phyloP scores from a whole-genome alignment of 2,113 vertebrate species.

The Crotalus viridis region DNA sequence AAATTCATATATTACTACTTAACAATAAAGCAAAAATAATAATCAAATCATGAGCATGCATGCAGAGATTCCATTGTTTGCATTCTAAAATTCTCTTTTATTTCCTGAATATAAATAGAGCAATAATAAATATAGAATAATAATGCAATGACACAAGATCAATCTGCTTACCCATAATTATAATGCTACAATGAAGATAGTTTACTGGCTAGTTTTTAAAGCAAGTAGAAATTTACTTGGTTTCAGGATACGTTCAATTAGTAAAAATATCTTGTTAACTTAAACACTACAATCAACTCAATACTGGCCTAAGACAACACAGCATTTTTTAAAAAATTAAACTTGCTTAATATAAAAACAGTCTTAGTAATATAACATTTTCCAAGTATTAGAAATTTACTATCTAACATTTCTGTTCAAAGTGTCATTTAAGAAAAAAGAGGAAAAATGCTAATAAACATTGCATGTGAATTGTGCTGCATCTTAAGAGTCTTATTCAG shows the following conservation, averaged over 20 bases:
- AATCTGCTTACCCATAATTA: conserved; percentile 4
- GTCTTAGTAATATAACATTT: conserved; percentile 59
- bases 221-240: conserved; percentile 29
- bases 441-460: background rate
- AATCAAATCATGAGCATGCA: background rate
- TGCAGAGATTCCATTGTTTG: background rate
- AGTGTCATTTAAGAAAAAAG: conserved; percentile 18
- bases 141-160: background rate
- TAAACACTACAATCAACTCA: conserved; percentile 22
- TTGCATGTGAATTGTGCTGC: background rate
- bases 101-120: background rate
- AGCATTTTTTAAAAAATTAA: background rate
- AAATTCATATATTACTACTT: background rate
- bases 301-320: conserved; percentile 52
- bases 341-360: conserved; percentile 50
- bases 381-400: conserved; percentile 59
- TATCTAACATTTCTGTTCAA: conserved; percentile 44
- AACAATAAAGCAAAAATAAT: background rate
- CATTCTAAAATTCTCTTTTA: background rate
- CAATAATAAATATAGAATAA: background rate
- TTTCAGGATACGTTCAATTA: conserved; percentile 47
- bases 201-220: conserved; percentile 48
- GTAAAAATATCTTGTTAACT: conserved; percentile 47
- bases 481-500: background rate
- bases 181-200: conserved; percentile 29